Evolutionary conservation across 2,113 vertebrate genomes (phyloP).

Genomic region (Romanogobio albipinnatus): DNA sequence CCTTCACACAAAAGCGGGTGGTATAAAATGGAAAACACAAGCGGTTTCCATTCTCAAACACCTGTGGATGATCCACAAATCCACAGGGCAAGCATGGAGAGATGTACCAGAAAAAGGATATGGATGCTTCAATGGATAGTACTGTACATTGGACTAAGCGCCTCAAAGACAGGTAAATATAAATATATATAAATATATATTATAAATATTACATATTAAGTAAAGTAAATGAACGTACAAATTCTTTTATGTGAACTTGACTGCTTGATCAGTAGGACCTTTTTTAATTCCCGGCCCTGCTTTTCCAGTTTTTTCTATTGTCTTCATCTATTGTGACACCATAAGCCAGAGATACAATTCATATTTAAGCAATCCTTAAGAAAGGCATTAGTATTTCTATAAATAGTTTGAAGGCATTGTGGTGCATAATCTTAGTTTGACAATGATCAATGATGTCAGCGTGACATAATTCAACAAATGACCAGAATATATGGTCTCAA

Average conservation of each 20-base stretch:
- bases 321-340: constrained; percentile 31
- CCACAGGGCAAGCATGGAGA: constrained; percentile 57
- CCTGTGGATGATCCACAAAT: constrained; percentile 36
- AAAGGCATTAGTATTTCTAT: neutral
- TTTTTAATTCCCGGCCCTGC: constrained; percentile 1
- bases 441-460: neutral
- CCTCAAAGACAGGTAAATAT: constrained; percentile 54
- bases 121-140: constrained; percentile 54
- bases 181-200: neutral
- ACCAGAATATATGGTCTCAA: constrained; percentile 51
- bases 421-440: constrained; percentile 9
- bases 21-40: constrained; percentile 57
- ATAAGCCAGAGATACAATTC: constrained; percentile 20
- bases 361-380: constrained; percentile 1
- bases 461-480: constrained; percentile 46
- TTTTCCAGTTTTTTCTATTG: constrained; percentile 33
- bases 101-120: neutral
- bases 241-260: neutral
- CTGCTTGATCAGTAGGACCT: constrained; percentile 25
- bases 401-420: constrained; percentile 12
- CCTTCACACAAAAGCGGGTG: constrained; percentile 36
- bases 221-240: neutral
- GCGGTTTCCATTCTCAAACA: constrained; percentile 14
- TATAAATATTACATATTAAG: neutral
- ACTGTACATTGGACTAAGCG: constrained; percentile 42